Evolutionary conservation across 1,140 invertebrate genomes (phyloP), one percentile per base, ranked within the genome.

Genomic region (Aphelenchoides besseyi): DNA sequence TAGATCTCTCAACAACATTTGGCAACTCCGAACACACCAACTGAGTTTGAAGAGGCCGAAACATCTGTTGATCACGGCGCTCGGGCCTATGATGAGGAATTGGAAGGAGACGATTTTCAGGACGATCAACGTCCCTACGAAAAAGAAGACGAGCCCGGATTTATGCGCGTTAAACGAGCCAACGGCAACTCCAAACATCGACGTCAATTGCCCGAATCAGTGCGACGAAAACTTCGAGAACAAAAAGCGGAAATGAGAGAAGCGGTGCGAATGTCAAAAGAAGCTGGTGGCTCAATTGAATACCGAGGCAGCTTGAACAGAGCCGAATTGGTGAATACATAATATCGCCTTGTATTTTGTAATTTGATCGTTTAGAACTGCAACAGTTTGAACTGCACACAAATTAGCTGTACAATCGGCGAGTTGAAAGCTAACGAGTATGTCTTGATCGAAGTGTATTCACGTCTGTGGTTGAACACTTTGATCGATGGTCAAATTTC

Each of bases 1-100:
- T 61, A 82, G 80, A 73, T 83, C 61, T 83, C 82, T n/a, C 76
- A 80, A 35, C 66, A 84, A 37, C 81, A 83, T 55, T 33, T 83
- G 23, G 71, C 81, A n/a, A 80, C 80, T 23, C 72, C 33, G 12
- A 18, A 41, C 28, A 37, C 53, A 9, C 16, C n/a, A 2, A 37
- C 32, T 3, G 73, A 79, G 1, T 23, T 74, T 33, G 64, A 71
- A 3, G 67, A 69, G 16, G 67, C n/a, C 9, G 63, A 68, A 3
- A 37, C 30, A 8, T 59, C 55, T 8, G 55, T 59, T 41, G 67
- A 61, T 18, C 48, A 35, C 26, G 67, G 36, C 0, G 12, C 18
- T 41, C 23, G 28, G 8, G 64, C 36, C 12, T 29, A 12, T 2
- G 68, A 76, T 18, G 23, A 75, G 36, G 68, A 74, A 18, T 8